Evolutionary conservation across 2,113 vertebrate species (phyloP), one percentile per base, ranked within the genome.

Genomic region (Aspiorhynchus laticeps): DNA sequence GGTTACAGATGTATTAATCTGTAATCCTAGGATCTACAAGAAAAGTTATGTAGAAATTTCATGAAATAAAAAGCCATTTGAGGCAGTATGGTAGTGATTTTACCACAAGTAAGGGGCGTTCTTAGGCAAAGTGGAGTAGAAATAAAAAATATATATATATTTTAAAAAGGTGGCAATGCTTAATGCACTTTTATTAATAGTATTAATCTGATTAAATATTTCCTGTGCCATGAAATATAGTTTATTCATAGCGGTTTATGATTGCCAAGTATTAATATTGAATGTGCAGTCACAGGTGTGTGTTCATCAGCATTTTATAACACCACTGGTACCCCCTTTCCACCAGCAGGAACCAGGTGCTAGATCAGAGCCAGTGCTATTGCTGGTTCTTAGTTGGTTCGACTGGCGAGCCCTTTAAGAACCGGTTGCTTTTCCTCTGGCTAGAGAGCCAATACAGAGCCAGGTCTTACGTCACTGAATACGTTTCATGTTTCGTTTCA

Each of bases 301-400:
- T 74, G 38, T 75, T 75, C 41, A 26, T 76, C 51, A 4, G 7
- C 63, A 75, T 43, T 53, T 28, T 74, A 56, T 86, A 84, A 56
- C 33, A 14, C 2, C 17, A 24, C 6, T 48, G 46, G 33, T 7
- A 38, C 38, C 38, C 38, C 38, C 38, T 38, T 38, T 38, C 38
- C 38, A 38, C 38, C 6, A 38, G 7, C 6, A 38, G 38, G 6
- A 38, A 38, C 38, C 38, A 38, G 38, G 7, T 38, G 38, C 38
- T 38, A 38, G 38, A 5, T 36, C 36, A 36, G 36, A 36, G 36
- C 4, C 36, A 36, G 36, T 36, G 36, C 36, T 36, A 36, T 36
- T 36, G 36, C 36, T 5, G 36, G 36, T 36, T 36, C 36, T 36
- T 36, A 36, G 36, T 36, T 36, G 36, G 4, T 36, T 36, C 0